Base-by-base conservation (phyloP, 2,888 invertebrate species). In the Thera obeliscata region DNA sequence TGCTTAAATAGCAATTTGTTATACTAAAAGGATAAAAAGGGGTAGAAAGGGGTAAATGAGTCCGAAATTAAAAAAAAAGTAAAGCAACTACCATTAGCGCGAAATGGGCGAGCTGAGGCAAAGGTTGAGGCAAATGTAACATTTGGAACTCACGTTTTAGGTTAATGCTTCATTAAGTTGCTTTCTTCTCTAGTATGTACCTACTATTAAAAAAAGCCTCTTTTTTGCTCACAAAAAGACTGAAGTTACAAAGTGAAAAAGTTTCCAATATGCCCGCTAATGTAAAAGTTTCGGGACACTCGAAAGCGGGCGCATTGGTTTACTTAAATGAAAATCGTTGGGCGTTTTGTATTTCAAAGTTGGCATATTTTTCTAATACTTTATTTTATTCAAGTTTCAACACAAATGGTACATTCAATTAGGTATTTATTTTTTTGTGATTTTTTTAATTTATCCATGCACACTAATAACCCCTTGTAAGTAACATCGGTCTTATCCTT, bases 61-160 rank as follows among this genome's bases (percentile, higher is more conserved):
- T 71, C 71, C 55, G 76, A 77, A 72, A 78, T 79, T 76, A 43
- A 71, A 75, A 79, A 79, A 81, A 79, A 78, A 75, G 73, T 73
- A 77, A 79, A 79, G 78, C 76, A 77, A 75, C 76, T 75, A 76
- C 76, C 80, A 79, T 82, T 81, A 81, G 77, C 73, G 66, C 48
- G n/a, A 65, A 74, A 73, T 66, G 71, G 61, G 68, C 62, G 67
- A 62, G 60, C 69, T 63, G 72, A 12, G 66, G 65, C 63, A 22
- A 70, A 74, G 59, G 74, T 74, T 63, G 72, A 12, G 66, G 65
- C 63, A 22, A 70, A 74, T 61, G 74, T 74, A 54, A 63, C 74
- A 70, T 75, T 71, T 71, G 67, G 56, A 63, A 64, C 56, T 61
- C 65, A 66, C 71, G 70, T 72, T 71, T 70, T 64, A 70, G 65